These are phyloP conservation scores for Nansenia antarctica DNA, from an alignment of 2,113 vertebrate species.

Conservation along the genomic window DNA sequence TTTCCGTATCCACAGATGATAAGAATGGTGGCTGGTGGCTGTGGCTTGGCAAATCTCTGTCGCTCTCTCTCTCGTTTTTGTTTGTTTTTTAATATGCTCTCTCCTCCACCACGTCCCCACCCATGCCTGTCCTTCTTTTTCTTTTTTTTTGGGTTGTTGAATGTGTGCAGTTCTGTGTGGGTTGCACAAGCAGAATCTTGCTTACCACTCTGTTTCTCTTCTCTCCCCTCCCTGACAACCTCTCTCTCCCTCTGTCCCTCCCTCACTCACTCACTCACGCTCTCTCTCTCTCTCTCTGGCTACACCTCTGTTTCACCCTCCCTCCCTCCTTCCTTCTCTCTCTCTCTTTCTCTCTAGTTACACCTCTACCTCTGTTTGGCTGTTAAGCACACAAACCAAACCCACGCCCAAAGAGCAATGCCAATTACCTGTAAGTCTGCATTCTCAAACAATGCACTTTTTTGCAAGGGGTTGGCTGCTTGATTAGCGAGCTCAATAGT, in stretches of 20 bases:
- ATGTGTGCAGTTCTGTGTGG: slow-evolving; percentile 40
- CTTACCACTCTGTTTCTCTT: slow-evolving; percentile 61
- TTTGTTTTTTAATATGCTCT: slow-evolving; percentile 39
- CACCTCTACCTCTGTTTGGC: slow-evolving; percentile 50
- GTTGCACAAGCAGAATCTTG: slow-evolving; percentile 62
- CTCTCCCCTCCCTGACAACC: slow-evolving; percentile 60
- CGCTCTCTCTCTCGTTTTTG: slow-evolving; percentile 20
- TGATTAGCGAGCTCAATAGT: slow-evolving; percentile 25
- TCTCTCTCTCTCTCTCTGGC: slow-evolving; percentile 44
- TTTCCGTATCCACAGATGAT: slow-evolving; percentile 30
- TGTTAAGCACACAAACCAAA: slow-evolving; percentile 44
- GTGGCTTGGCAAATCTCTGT: slow-evolving; percentile 10
- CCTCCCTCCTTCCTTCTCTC: background rate
- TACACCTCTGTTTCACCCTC: slow-evolving; percentile 24
- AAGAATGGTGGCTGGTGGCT: slow-evolving; percentile 38
- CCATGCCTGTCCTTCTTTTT: slow-evolving; percentile 44
- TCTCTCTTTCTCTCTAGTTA: slow-evolving; percentile 47
- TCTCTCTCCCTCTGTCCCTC: slow-evolving; percentile 59
- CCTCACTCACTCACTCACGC: slow-evolving; percentile 36
- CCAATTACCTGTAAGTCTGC: slow-evolving; percentile 61
- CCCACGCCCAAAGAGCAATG: slow-evolving; percentile 46
- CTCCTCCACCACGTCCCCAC: slow-evolving; percentile 37
- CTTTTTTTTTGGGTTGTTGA: background rate
- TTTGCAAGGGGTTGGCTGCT: background rate
- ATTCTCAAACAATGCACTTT: slow-evolving; percentile 54